Evolutionary conservation across 1,140 invertebrate genomes (phyloP), one percentile per base, ranked within the genome.

Genomic region (Aricia agestis): DNA sequence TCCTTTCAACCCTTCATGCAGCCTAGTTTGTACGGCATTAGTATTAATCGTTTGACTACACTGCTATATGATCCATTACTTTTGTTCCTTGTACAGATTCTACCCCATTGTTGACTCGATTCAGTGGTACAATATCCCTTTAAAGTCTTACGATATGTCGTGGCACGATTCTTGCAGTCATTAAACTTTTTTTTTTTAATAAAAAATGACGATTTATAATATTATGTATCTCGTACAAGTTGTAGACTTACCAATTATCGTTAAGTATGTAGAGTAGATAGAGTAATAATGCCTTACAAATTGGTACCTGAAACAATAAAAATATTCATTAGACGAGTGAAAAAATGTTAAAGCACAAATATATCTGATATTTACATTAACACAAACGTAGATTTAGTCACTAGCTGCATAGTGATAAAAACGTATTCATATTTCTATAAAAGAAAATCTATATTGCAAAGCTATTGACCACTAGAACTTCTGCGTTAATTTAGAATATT

Each of bases 81-180:
- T 70, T 68, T 72, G 69, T 65, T 68, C 71, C 70, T 75, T 72
- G 71, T 75, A 72, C 74, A 68, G 74, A 75, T 75, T 75, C 69
- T 57, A 17, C 68, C 68, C 68, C 58, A 69, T 69, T 71, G 65
- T 71, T 71, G 70, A 71, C 70, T 58, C 18, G 58, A 69, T 63
- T 58, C 68, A 45, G n/a, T 18, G 68, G 59, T 69, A 41, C 63
- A 63, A 69, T 61, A 52, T 69, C 58, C 6, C 31, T 42, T 42
- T 69, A 10, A n/a, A 36, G 13, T 0, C 36, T 42, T 0, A 42
- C 68, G 68, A 63, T 61, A 69, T 61, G 18, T 69, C 58, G 58
- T 59, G 45, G 13, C 45, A 36, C 36, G 36, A 36, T 36, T 36
- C 36, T 36, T 7, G 9, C 36, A 36, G 36, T 36, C 36, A 36